Evolutionary conservation across 2,797 vertebrate genomes (phyloP), one percentile per base, ranked within the genome.

Genomic region (Fundulus diaphanus): DNA sequence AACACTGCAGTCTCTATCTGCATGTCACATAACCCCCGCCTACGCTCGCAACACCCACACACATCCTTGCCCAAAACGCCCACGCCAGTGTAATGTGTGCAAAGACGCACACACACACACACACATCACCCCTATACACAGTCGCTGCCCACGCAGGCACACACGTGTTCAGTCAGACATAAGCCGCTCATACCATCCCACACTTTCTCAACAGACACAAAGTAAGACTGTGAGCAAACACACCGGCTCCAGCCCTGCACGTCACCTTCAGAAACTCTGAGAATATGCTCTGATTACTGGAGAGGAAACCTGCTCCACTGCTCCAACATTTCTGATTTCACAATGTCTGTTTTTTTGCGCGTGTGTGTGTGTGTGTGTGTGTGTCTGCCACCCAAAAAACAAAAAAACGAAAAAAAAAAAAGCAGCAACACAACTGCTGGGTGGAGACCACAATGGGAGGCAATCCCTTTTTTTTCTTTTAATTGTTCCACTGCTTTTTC

Each of bases 121-220:
- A 68, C 51, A 67, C 29, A 77, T 89, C 86, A 78, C 89, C 90
- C 91, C 83, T 91, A 90, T 92, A 90, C 88, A 92, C 90, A 90
- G 89, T 85, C 80, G 68, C 87, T 88, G 27, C 93, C 89, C 90
- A 91, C 91, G 73, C 90, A 90, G 72, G 86, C 87, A 92, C 88
- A 94, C 92, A 93, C 91, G 88, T 93, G 93, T 92, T 91, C 92
- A 93, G 88, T 92, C 92, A 94, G 93, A 92, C 93, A 92, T 94
- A 94, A 93, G 92, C 92, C 77, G 92, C 91, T 94, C 91, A 93
- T 87, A 88, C 84, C 89, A 91, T 89, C 92, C 92, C 92, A 94
- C 92, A 92, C 91, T 90, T 92, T 86, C 90, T 91, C 88, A 92
- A 90, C 85, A 92, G 87, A 92, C 88, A 88, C 86, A 91, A 92